A percentile compares a stretch with the other conserved stretches of the same genome.
Conservation (phyloP, 2,888 invertebrate genomes). For the Polydrusus tereticollis region DNA sequence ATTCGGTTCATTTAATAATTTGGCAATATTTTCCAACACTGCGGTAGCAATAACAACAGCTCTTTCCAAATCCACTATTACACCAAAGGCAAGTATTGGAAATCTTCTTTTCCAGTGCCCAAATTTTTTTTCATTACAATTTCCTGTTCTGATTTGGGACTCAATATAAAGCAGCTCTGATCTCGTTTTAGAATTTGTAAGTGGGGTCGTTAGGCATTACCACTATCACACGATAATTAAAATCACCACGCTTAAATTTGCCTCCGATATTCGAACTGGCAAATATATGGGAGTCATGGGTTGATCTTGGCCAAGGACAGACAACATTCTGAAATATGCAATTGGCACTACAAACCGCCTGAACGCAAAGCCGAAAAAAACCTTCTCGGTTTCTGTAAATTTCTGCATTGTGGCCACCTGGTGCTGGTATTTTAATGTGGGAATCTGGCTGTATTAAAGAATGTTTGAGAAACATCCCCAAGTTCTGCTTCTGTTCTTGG, state of each 20-base stretch:
- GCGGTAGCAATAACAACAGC: conserved; percentile 47
- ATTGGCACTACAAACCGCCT: conserved; percentile 53
- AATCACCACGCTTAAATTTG: conserved; percentile 6
- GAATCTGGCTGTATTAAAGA: conserved; percentile 37
- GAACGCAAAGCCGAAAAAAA: conserved; percentile 55
- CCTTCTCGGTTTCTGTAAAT: conserved; percentile 54
- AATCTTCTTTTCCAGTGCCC: conserved; percentile 56
- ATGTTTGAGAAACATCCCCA: neutral
- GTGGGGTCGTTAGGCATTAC: too few relatives aligned
- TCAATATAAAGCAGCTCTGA: too few relatives aligned
- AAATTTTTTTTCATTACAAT: conserved; percentile 54
- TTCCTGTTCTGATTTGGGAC: conserved; percentile 52
- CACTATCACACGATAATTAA: too few relatives aligned
- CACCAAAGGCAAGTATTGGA: conserved; percentile 55
- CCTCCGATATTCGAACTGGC: neutral
- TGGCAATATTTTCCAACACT: conserved; percentile 52
- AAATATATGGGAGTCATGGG: conserved; percentile 51
- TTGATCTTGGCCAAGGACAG: conserved; percentile 55
- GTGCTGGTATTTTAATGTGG: conserved; percentile 57
- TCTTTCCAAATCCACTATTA: conserved; percentile 50
- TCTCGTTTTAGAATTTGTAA: too few relatives aligned
- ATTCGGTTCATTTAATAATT: neutral
- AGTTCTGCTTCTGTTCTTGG: neutral
- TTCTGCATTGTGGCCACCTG: conserved; percentile 55
- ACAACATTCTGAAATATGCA: conserved; percentile 53